Evolutionary conservation across 2,113 vertebrate genomes (phyloP), one percentile per base, ranked within the genome.

Genomic region (Oceanites oceanicus): DNA sequence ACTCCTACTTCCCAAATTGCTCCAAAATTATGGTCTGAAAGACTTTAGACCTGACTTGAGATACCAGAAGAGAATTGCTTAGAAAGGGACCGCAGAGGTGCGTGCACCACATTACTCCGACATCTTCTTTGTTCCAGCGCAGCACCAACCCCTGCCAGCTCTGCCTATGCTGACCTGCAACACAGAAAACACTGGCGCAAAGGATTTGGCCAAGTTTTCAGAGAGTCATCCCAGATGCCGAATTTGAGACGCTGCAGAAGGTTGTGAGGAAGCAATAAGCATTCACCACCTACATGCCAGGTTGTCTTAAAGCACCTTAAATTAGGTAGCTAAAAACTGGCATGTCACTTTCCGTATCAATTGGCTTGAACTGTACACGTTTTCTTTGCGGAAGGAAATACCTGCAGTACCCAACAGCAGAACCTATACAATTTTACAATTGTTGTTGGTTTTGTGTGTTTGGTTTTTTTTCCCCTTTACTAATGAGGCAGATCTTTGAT

Each of bases 121-220:
- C 5, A 13, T 2, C 21, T 11, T 18, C 3, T 1, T 6, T 0
- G 4, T 13, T 7, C 36, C n/a, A 10, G 0, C 0, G n/a, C 58
- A 20, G 50, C 63, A 1, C 53, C 63, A 30, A 17, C 18, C 38
- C 81, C 65, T 10, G 9, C 19, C 6, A 32, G 52, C 76, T 29
- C 11, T 2, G 47, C 42, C 49, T 8, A 0, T 0, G 4, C 79
- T 29, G 52, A 9, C 4, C 58, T 19, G 36, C 45, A 40, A 4
- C 10, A 1, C 2, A 13, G 36, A 0, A 6, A 45, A 25, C 9
- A 1, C 4, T 0, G 2, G 6, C 1, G n/a, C 10, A 15, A 18
- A 17, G 78, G 70, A 3, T 0, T 10, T 4, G 55, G 65, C 53
- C 27, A 8, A 15, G 10, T 13, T 42, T 23, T 21, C 53, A 19